Evolutionary conservation across 2,888 invertebrate genomes (phyloP).

Genomic region (Odiellus spinosus): DNA sequence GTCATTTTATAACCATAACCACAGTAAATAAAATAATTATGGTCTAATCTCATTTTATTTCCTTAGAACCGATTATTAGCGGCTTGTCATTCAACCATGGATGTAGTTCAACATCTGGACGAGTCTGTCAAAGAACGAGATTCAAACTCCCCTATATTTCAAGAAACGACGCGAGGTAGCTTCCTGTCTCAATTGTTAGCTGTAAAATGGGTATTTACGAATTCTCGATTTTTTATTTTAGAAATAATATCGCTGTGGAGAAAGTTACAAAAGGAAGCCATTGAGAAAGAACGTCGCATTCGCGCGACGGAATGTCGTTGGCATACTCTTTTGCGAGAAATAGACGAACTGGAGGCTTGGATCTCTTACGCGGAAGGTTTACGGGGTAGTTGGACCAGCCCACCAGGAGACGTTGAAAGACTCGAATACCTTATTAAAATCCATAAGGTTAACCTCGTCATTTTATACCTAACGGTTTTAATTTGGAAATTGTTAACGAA

Average conservation of each 20-base stretch:
- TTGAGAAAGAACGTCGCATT: constrained; percentile 42
- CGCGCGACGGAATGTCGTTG: constrained; percentile 43
- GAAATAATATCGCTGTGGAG: constrained; percentile 27
- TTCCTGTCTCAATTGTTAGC: too few relatives aligned
- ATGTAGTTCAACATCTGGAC: constrained; percentile 62
- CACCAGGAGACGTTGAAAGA: constrained; percentile 24
- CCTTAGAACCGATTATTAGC: constrained; percentile 50
- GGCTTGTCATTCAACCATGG: constrained; percentile 61
- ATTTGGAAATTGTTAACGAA: background rate
- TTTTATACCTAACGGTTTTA: background rate
- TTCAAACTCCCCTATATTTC: too few relatives aligned
- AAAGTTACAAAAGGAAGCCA: constrained; percentile 23
- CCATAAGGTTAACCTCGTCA: constrained; percentile 37
- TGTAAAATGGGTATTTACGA: too few relatives aligned
- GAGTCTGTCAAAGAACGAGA: constrained; percentile 43
- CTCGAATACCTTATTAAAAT: constrained; percentile 46
- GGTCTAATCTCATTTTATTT: constrained; percentile 5
- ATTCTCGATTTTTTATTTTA: constrained; percentile 42
- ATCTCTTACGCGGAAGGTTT: constrained; percentile 25
- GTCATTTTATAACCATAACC: too few relatives aligned
- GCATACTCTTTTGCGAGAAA: constrained; percentile 26
- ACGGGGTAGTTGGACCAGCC: constrained; percentile 18
- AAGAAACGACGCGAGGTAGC: too few relatives aligned
- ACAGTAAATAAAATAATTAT: background rate
- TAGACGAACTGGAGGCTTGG: constrained; percentile 27